Evolutionary conservation across 2,797 vertebrate genomes (phyloP), one percentile per base, ranked within the genome.

Genomic region (Argyrosomus regius): DNA sequence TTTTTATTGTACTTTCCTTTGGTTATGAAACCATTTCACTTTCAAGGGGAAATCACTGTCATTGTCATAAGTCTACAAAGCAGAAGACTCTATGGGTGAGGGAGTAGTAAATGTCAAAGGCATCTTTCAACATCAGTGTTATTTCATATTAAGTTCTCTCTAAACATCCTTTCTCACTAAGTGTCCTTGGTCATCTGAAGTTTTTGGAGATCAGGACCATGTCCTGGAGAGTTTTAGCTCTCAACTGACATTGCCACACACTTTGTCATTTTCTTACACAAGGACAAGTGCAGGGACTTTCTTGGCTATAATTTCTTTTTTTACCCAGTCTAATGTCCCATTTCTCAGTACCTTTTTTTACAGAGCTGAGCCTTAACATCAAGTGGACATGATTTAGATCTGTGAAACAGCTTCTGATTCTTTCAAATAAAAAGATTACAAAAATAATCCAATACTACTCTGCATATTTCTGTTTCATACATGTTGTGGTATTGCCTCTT

Each of bases 301-400:
- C 13, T 35, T 35, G 2, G 17, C 3, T 41, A 6, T 46, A 17
- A 11, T 64, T 20, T 53, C 13, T n/a, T 24, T 63, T 76, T 50
- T 72, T 52, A 41, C 31, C 22, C 11, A 2, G 60, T n/a, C 10
- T 5, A 18, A 41, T 41, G 22, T 31, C 56, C 50, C 22, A 73
- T 63, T 77, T 76, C 18, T 52, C 41, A 50, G 41, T 22, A 24
- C 17, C 31, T 49, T 22, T 13, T 56, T 75, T 24, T 46, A 49
- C 17, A 16, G 26, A n/a, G 13, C 20, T 41, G 24, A 74, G 49
- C 48, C 14, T 43, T 50, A 46, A 57, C 4, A 3, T 10, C 0
- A 4, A 17, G 24, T 48, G 9, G 16, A 39, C 28, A 4, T 22
- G 22, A 49, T 64, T 13, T n/a, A 18, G 26, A 10, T 64, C 14